Evolutionary conservation across 2,113 vertebrate genomes (phyloP).

Genomic region (Ageneiosus marmoratus): DNA sequence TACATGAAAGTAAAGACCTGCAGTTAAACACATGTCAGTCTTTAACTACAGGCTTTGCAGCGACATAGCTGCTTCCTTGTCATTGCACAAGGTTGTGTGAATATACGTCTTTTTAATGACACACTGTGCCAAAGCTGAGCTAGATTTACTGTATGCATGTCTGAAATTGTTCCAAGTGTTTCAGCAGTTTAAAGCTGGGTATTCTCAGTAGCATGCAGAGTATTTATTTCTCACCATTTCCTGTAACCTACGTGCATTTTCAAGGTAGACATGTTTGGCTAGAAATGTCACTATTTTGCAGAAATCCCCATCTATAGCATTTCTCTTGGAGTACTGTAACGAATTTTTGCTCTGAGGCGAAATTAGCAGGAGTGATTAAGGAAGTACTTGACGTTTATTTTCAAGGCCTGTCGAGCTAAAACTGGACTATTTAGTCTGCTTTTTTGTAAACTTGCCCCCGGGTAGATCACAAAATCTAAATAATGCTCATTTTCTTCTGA

Average conservation of each 20-base stretch:
- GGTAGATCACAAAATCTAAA: constrained; percentile 27
- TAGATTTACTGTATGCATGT: neutral
- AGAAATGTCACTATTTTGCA: neutral
- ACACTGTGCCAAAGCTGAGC: neutral
- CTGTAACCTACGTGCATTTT: neutral
- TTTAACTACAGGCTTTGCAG: constrained; percentile 4
- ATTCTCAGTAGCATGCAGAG: neutral
- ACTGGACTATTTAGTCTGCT: constrained; percentile 32
- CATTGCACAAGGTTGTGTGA: constrained; percentile 8
- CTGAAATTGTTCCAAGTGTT: neutral
- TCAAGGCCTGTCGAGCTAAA: constrained; percentile 42
- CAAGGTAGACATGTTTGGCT: neutral
- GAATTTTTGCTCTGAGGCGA: constrained; percentile 19
- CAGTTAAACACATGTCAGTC: neutral
- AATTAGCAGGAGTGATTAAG: constrained; percentile 34
- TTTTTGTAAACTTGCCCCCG: constrained; percentile 33
- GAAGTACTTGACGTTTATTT: constrained; percentile 44
- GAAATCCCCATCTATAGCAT: neutral
- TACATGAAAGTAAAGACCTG: constrained; percentile 17
- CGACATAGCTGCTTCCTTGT: neutral
- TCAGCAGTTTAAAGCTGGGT: neutral
- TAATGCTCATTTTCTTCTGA: constrained; percentile 19
- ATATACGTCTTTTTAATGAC: constrained; percentile 6
- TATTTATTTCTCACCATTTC: constrained; percentile 3
- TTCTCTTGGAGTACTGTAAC: neutral